phyloP scores from a whole-genome alignment of 2,113 vertebrate species.

The Manacus vitellinus region DNA sequence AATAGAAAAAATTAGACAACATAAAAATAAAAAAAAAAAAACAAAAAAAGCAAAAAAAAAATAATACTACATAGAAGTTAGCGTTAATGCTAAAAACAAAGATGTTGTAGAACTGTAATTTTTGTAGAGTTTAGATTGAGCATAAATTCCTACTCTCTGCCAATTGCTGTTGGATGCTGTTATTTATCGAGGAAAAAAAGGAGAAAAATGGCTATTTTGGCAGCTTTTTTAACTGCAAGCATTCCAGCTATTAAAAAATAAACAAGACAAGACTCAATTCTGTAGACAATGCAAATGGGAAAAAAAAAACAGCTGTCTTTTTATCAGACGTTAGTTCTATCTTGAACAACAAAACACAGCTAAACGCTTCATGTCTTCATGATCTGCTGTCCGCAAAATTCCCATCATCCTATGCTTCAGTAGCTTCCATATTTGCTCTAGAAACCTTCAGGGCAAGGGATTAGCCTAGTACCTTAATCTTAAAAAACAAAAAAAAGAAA shows the following conservation, averaged over 20 bases:
- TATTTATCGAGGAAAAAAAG: slow-evolving; percentile 71
- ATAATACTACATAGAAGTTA: slow-evolving; percentile 85
- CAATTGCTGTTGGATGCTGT: slow-evolving; percentile 82
- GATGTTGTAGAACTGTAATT: slow-evolving; percentile 95
- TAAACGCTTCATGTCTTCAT: slow-evolving; percentile 72
- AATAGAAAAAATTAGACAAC: slow-evolving; percentile 89
- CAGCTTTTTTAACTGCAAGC: slow-evolving; percentile 89
- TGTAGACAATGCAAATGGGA: slow-evolving; percentile 71
- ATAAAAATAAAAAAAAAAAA: slow-evolving; percentile 74
- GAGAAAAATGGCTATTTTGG: slow-evolving; percentile 84
- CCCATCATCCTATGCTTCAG: slow-evolving; percentile 78
- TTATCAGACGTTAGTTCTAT: slow-evolving; percentile 57
- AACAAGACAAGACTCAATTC: slow-evolving; percentile 49
- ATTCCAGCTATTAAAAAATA: slow-evolving; percentile 78
- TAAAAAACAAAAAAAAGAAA: slow-evolving; percentile 40
- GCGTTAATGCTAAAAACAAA: slow-evolving; percentile 89
- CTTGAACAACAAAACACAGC: slow-evolving; percentile 66
- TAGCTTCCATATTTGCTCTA: slow-evolving; percentile 84
- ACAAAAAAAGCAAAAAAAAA: slow-evolving; percentile 77
- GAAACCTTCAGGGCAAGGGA: slow-evolving; percentile 82
- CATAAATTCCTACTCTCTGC: slow-evolving; percentile 89
- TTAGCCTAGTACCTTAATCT: slow-evolving; percentile 84
- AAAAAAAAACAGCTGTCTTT: slow-evolving; percentile 65
- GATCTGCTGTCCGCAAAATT: slow-evolving; percentile 75
- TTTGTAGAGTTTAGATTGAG: slow-evolving; percentile 97